Conservation (phyloP, 1,140 invertebrate genomes). For the Cotesia typhae region DNA sequence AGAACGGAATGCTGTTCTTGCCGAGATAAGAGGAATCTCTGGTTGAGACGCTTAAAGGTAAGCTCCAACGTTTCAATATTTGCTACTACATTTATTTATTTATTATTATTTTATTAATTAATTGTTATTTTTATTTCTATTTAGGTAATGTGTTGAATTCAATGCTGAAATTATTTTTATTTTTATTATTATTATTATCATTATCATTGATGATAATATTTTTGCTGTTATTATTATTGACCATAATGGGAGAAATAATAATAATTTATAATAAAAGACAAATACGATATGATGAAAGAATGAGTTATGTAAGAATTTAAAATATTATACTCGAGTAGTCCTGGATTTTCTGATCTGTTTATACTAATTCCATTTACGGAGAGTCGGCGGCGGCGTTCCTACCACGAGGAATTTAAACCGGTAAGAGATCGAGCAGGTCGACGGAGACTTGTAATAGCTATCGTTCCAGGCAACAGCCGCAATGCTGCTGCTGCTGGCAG, state of each 20-base stretch:
- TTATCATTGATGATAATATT: too few relatives aligned
- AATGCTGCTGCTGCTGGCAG: constrained; percentile 14
- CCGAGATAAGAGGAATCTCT: constrained; percentile 47
- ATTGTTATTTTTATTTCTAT: too few relatives aligned
- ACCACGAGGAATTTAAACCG: constrained; percentile 40
- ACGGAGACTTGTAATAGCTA: constrained; percentile 40
- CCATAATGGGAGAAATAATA: too few relatives aligned
- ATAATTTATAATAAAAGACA: too few relatives aligned
- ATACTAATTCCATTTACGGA: constrained; percentile 31
- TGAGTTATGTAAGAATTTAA: constrained; percentile 3
- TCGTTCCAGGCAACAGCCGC: constrained; percentile 39
- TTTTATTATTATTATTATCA: too few relatives aligned
- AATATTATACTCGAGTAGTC: constrained; percentile 5
- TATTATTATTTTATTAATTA: not conserved
- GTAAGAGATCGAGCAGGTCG: constrained; percentile 39
- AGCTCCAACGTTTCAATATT: not conserved
- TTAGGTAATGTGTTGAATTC: too few relatives aligned
- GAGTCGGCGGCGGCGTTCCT: constrained; percentile 8
- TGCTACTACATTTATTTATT: not conserved
- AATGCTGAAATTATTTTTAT: too few relatives aligned
- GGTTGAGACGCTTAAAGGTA: constrained; percentile 50
- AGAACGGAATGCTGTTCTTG: constrained; percentile 45
- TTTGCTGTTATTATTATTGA: too few relatives aligned
- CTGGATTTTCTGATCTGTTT: constrained; percentile 22
- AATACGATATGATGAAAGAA: too few relatives aligned